phyloP scores from a whole-genome alignment of 2,888 invertebrate genomes.

The Machimus rusticus region DNA sequence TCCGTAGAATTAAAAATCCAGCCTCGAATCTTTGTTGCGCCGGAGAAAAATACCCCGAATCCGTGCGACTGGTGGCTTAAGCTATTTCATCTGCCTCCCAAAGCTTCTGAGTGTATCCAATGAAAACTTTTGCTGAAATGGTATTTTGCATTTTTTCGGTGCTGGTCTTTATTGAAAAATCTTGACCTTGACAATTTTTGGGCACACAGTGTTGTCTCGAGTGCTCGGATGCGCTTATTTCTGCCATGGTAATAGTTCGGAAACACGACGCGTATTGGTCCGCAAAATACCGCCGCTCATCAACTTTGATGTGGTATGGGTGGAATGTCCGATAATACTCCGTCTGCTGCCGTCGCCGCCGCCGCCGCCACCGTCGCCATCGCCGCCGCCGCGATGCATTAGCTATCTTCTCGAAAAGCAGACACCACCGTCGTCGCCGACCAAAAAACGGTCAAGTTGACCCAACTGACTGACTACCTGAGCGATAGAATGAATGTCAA shows the following conservation, averaged over 20 bases:
- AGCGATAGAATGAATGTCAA: neutral
- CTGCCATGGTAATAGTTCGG: neutral
- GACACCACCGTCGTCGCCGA: neutral
- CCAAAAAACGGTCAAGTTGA: neutral
- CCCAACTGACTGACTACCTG: constrained; percentile 7
- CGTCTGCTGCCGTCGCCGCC: neutral
- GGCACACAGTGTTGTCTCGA: neutral
- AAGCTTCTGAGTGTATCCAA: constrained; percentile 31
- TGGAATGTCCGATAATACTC: neutral
- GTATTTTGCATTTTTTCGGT: constrained; percentile 47
- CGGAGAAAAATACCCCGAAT: constrained; percentile 13
- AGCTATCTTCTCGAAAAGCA: neutral
- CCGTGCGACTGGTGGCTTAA: neutral
- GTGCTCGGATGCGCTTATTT: neutral
- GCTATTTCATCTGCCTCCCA: neutral
- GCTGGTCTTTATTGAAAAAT: constrained; percentile 46
- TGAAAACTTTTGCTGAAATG: constrained; percentile 42
- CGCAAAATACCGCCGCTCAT: neutral
- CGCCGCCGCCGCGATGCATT: neutral
- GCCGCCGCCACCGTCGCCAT: neutral
- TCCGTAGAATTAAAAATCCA: constrained; percentile 16
- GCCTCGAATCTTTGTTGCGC: constrained; percentile 15
- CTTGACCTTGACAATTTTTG: constrained; percentile 49
- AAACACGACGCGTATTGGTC: neutral
- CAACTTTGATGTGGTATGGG: neutral